Percentiles rank a stretch among this genome's conserved stretches.
phyloP scores from a whole-genome alignment of 2,888 invertebrate genomes.

The Portevinia maculata region DNA sequence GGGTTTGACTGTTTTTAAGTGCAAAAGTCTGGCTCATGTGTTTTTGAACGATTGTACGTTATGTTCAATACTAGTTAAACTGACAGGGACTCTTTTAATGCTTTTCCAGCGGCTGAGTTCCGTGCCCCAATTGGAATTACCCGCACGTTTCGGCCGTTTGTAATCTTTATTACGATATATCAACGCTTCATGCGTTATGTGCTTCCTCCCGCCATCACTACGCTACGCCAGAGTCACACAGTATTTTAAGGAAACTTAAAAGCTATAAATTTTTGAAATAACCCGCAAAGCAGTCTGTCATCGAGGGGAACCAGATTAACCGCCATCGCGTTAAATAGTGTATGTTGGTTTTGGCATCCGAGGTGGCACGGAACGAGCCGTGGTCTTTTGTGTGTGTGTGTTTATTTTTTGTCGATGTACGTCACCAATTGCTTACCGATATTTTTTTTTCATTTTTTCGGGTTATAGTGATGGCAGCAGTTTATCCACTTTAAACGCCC shows the following conservation, averaged over 20 bases:
- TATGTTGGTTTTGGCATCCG: constrained; percentile 58
- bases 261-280: constrained; percentile 67
- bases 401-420: constrained; percentile 22
- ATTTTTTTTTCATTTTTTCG: constrained; percentile 38
- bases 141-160: constrained; percentile 68
- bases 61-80: constrained; percentile 44
- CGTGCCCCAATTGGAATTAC: constrained; percentile 44
- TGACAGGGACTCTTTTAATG: constrained; percentile 27
- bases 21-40: constrained; percentile 59
- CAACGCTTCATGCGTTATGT: constrained; percentile 68
- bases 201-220: constrained; percentile 18
- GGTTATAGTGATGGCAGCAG: constrained; percentile 66
- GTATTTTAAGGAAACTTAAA: constrained; percentile 69
- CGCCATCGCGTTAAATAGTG: constrained; percentile 58
- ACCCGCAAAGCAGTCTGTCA: constrained; percentile 71
- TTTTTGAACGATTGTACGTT: constrained; percentile 64
- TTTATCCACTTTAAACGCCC: constrained; percentile 68
- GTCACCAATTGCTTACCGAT: constrained; percentile 29
- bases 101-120: constrained; percentile 3
- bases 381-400: constrained; percentile 9
- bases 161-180: constrained; percentile 72
- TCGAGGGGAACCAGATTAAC: constrained; percentile 69
- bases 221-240: constrained; percentile 5
- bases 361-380: constrained; percentile 24
- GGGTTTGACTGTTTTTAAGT: constrained; percentile 59